A percentile compares a stretch with the other conserved stretches of the same genome.
These are phyloP conservation scores for Orthonychiurus folsomi DNA, from an alignment of 2,888 invertebrate species.

Conservation along the genomic window DNA sequence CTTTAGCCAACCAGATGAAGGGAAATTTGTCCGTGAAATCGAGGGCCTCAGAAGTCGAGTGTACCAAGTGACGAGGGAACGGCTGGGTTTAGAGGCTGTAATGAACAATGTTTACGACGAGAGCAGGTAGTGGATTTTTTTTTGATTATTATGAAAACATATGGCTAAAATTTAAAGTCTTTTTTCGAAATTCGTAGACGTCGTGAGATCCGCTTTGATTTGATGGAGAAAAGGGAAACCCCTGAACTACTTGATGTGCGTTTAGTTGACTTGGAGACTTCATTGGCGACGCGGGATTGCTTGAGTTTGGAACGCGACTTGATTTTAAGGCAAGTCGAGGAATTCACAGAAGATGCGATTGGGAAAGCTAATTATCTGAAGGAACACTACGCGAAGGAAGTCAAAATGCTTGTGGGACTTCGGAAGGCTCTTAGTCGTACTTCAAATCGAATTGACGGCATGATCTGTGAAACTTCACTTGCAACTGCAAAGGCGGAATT, in stretches of 20 bases:
- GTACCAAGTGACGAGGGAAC: slow-evolving; percentile 22
- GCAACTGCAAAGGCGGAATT: slow-evolving; percentile 30
- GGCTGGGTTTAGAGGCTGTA: slow-evolving; percentile 26
- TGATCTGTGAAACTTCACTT: slow-evolving; percentile 35
- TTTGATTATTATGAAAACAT: too few species aligned
- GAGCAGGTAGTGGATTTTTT: slow-evolving; percentile 6
- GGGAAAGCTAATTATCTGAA: slow-evolving; percentile 32
- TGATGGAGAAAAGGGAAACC: slow-evolving; percentile 31
- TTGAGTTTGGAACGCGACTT: slow-evolving; percentile 30
- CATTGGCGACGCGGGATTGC: slow-evolving; percentile 26
- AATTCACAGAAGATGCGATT: slow-evolving; percentile 28
- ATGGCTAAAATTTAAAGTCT: not conserved
- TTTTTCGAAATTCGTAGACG: slow-evolving; percentile 18
- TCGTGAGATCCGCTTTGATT: slow-evolving; percentile 31
- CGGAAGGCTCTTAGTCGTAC: slow-evolving; percentile 25
- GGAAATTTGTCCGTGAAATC: slow-evolving; percentile 21
- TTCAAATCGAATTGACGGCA: slow-evolving; percentile 32
- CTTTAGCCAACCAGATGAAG: slow-evolving; percentile 35
- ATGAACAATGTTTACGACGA: slow-evolving; percentile 20
- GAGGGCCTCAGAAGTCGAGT: slow-evolving; percentile 28
- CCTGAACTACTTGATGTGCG: slow-evolving; percentile 23
- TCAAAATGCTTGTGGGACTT: slow-evolving; percentile 25
- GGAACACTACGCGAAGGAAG: slow-evolving; percentile 28
- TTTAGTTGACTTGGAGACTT: slow-evolving; percentile 27
- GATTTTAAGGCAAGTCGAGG: slow-evolving; percentile 32